These are phyloP conservation scores for Mayetiola destructor DNA, from an alignment of 2,888 invertebrate genomes.

Conservation along the genomic window DNA sequence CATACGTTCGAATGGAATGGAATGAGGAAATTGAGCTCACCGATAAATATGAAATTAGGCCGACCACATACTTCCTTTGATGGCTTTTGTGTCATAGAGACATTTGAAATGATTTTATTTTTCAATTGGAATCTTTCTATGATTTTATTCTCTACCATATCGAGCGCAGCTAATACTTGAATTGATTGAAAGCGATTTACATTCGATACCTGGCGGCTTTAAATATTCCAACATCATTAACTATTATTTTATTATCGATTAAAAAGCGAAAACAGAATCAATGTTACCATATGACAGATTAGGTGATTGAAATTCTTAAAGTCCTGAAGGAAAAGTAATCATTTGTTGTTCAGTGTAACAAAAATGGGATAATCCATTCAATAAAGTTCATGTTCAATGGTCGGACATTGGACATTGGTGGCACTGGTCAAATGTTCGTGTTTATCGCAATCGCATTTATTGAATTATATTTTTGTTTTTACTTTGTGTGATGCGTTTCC, in stretches of 20 bases:
- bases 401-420: background rate
- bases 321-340: no score
- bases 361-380: background rate
- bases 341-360: no score
- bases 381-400: background rate
- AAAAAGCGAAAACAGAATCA: no score
- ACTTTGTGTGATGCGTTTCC: no score
- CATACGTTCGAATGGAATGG: background rate
- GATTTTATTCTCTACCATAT: background rate
- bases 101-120: no score
- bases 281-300: no score
- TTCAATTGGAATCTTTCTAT: no score
- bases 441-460: background rate
- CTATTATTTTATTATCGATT: no score
- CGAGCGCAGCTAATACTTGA: background rate
- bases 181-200: background rate
- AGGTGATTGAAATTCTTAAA: no score
- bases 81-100: background rate
- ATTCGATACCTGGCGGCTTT: background rate
- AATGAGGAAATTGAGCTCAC: background rate
- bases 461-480: no score
- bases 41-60: conserved; percentile 6
- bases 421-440: background rate
- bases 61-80: background rate
- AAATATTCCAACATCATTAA: no score